phyloP scores from a whole-genome alignment of 2,888 invertebrate genomes.

The Imbricaverruca yamaguchii region DNA sequence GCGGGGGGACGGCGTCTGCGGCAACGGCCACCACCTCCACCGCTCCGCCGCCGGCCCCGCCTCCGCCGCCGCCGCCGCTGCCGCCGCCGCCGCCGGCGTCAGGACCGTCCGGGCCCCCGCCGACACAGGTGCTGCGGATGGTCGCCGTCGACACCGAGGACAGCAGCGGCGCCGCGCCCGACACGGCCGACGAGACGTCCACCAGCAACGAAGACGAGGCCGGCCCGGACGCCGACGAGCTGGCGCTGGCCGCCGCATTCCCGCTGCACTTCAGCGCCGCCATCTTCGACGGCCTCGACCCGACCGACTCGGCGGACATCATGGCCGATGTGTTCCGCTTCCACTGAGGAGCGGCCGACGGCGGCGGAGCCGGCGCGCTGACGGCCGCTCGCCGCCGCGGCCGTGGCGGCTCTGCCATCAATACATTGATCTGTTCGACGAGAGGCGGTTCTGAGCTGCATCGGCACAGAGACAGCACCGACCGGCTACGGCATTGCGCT shows the following conservation, averaged over 20 bases:
- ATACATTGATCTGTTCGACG: too few relatives aligned
- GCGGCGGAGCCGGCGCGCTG: too few relatives aligned
- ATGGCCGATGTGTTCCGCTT: not conserved
- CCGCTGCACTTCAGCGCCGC: not conserved
- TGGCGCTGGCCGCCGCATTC: not conserved
- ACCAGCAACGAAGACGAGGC: not conserved
- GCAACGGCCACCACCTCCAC: not conserved
- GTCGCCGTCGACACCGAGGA: not conserved
- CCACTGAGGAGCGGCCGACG: not conserved
- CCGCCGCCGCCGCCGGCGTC: not conserved
- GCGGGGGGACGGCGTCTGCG: not conserved
- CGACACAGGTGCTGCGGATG: not conserved
- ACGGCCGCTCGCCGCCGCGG: too few relatives aligned
- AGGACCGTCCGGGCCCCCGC: too few relatives aligned
- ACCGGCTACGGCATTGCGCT: too few relatives aligned
- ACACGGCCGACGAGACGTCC: conserved; percentile 9
- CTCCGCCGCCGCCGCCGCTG: not conserved
- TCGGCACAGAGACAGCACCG: too few relatives aligned
- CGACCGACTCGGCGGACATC: not conserved
- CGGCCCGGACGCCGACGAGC: not conserved
- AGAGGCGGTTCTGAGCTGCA: too few relatives aligned
- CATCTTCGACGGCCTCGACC: conserved; percentile 3
- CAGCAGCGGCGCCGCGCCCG: not conserved
- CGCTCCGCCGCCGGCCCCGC: not conserved
- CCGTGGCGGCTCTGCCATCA: too few relatives aligned